A percentile compares a stretch with the other conserved stretches of the same genome.
These are phyloP conservation scores for Calycopis cecrops DNA, from an alignment of 1,140 invertebrate species.

Conservation along the genomic window DNA sequence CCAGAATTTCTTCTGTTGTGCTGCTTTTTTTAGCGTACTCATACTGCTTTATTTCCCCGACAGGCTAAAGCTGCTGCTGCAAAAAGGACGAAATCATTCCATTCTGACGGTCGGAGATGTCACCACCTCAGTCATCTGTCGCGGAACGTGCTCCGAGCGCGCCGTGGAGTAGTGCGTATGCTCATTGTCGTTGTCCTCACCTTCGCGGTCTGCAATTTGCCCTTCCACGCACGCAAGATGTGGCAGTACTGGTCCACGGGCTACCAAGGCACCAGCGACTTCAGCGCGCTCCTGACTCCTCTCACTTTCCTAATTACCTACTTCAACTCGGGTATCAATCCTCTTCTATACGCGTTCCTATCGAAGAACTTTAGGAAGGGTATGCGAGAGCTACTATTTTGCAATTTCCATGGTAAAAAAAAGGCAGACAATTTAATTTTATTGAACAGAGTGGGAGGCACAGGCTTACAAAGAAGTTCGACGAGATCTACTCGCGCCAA, in stretches of 20 bases:
- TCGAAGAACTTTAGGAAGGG: slow-evolving; percentile 85
- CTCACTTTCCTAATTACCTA: slow-evolving; percentile 90
- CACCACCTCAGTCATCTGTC: slow-evolving; percentile 78
- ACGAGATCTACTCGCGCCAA: slow-evolving; percentile 70
- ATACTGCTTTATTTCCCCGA: too few species aligned
- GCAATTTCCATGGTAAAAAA: slow-evolving; percentile 65
- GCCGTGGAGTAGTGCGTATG: slow-evolving; percentile 85
- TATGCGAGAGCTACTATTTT: slow-evolving; percentile 81
- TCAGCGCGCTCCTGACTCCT: slow-evolving; percentile 85
- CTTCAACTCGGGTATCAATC: slow-evolving; percentile 90
- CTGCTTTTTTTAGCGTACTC: too few species aligned
- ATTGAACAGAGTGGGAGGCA: slow-evolving; percentile 59
- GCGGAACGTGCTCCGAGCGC: slow-evolving; percentile 80
- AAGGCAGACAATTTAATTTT: slow-evolving; percentile 63
- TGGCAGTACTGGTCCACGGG: slow-evolving; percentile 83
- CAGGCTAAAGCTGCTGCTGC: too few species aligned
- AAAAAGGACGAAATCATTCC: slow-evolving; percentile 33
- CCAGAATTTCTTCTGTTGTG: too few species aligned
- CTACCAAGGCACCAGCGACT: slow-evolving; percentile 79
- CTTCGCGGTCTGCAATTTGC: slow-evolving; percentile 90
- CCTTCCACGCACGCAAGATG: slow-evolving; percentile 88
- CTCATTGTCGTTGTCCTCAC: slow-evolving; percentile 88
- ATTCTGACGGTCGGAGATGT: slow-evolving; percentile 48
- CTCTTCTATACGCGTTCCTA: slow-evolving; percentile 88
- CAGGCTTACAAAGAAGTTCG: slow-evolving; percentile 58